Evolutionary conservation across 2,113 vertebrate genomes (phyloP), one percentile per base, ranked within the genome.

Genomic region (Cololabis saira): DNA sequence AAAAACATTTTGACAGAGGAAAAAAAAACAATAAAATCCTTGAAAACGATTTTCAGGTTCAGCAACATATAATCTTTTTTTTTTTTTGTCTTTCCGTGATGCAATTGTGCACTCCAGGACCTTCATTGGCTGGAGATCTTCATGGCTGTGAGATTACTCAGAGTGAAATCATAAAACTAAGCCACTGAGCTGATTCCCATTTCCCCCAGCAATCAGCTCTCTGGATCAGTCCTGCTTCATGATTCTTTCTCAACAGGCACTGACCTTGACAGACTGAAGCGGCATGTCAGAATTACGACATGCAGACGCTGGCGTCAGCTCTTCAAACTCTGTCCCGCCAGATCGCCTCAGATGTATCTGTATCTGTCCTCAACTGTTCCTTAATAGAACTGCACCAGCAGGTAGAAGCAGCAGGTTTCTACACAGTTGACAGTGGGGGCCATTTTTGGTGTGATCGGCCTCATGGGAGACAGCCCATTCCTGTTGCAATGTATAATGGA

Each of bases 111-210:
- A 37, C 33, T 37, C 33, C 33, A 37, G 33, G 33, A 37, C 6
- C 68, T 65, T 77, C 65, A 74, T 56, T 65, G 59, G 72, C 61
- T 55, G 65, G 76, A 82, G 72, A 75, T 41, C 18, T 73, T 78
- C 45, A 37, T 69, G 57, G 67, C 24, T 51, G 54, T 70, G 76
- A 81, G 71, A 86, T 89, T 82, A 67, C 73, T 62, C 41, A 17
- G 16, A 73, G 47, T 62, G 69, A 75, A 88, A 86, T 90, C 62
- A 82, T 85, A 77, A 90, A 84, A 81, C 81, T 82, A 71, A 89
- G 77, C 82, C 73, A 72, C 71, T 71, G 81, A 89, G 76, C 67
- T 83, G 72, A 86, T 79, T 82, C 81, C 61, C 78, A 76, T 84
- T 85, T 74, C 71, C 69, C 73, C 69, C 72, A 74, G 67, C 75